Evolutionary conservation across 2,797 vertebrate genomes (phyloP).

Genomic region (Sebastes hopkinsi): DNA sequence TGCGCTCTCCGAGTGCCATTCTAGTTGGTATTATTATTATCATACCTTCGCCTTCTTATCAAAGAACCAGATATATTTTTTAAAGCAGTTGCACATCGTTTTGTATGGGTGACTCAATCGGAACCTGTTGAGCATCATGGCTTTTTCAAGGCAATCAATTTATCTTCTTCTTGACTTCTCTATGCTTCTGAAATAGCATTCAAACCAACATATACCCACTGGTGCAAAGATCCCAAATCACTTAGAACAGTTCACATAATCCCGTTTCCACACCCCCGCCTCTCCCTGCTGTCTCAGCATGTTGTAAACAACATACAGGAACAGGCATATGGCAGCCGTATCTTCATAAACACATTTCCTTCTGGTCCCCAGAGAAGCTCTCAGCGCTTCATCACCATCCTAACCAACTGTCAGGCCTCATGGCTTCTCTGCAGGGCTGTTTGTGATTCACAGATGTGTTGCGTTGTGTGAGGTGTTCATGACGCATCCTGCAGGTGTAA

Average conservation of each 20-base stretch:
- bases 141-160: neutral
- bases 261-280: neutral
- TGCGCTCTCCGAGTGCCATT: fast-evolving
- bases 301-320: neutral
- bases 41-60: neutral
- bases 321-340: neutral
- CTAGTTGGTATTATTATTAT: neutral
- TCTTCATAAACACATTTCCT: neutral
- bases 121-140: neutral
- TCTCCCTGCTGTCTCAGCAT: slow-evolving; percentile 2
- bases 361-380: neutral
- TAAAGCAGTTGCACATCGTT: neutral
- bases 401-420: neutral
- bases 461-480: neutral
- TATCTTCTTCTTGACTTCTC: neutral
- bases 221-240: neutral
- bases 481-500: too few species aligned
- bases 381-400: slow-evolving; percentile 2
- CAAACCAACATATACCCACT: neutral
- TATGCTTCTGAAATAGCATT: neutral
- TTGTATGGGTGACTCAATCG: neutral
- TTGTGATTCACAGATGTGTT: neutral
- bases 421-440: neutral
- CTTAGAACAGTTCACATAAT: neutral
- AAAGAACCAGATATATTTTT: neutral